Conservation (phyloP, 2,797 vertebrate species). For the Takifugu ocellatus region DNA sequence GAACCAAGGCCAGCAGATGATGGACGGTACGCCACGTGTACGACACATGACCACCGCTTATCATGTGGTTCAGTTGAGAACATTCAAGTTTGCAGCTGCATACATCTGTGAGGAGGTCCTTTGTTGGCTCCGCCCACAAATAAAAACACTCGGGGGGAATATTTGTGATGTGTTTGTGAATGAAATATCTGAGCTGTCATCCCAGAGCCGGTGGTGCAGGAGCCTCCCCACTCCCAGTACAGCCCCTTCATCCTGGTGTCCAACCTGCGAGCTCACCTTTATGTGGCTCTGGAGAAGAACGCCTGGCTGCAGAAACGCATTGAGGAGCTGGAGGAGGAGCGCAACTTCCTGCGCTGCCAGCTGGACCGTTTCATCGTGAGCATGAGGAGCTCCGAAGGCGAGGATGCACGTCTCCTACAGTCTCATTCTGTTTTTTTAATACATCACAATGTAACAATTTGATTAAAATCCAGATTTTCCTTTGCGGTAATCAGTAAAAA, state of each 20-base stretch:
- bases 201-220: conserved; percentile 55
- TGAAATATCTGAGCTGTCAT: no score
- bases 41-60: background rate
- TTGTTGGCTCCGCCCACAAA: background rate
- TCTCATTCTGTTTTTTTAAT: background rate
- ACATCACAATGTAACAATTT: background rate
- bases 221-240: conserved; percentile 59
- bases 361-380: conserved; percentile 86
- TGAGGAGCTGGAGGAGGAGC: conserved; percentile 87
- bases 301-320: conserved; percentile 88
- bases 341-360: conserved; percentile 87
- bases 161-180: background rate
- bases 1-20: conserved; percentile 65
- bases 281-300: conserved; percentile 86
- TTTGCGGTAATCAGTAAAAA: no score
- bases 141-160: no score
- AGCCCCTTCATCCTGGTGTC: conserved; percentile 80
- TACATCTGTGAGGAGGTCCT: no score
- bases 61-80: background rate
- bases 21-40: conserved; percentile 69
- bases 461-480: background rate
- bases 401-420: background rate
- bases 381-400: conserved; percentile 68
- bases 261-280: conserved; percentile 81
- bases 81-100: no score